These are phyloP conservation scores for Fulmarus glacialis DNA, from an alignment of 2,113 vertebrate genomes.

Conservation along the genomic window DNA sequence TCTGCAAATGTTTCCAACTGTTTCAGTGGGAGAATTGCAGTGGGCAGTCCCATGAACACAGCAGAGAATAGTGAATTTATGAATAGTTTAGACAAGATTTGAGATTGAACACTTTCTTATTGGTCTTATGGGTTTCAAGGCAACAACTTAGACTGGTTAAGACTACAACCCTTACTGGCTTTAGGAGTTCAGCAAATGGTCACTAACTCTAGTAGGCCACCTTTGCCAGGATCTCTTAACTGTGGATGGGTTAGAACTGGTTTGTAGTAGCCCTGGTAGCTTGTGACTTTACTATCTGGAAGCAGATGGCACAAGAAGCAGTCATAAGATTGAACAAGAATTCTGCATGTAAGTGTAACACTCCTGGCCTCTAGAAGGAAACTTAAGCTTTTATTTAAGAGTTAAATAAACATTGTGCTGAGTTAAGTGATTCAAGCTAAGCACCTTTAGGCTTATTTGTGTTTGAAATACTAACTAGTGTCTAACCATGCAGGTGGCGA, in stretches of 20 bases:
- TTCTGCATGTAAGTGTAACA: neutral
- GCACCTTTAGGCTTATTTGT: neutral
- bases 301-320: neutral
- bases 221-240: neutral
- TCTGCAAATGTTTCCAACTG: neutral
- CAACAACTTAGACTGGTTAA: neutral
- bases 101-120: neutral
- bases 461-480: neutral
- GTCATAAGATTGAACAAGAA: neutral
- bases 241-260: neutral
- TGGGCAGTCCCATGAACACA: neutral
- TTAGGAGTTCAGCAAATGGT: neutral
- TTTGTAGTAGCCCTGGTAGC: neutral
- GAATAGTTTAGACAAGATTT: neutral
- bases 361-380: neutral
- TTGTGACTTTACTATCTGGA: neutral
- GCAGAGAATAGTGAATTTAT: neutral
- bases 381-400: neutral
- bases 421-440: neutral
- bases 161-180: neutral
- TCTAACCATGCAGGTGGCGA: constrained; percentile 81
- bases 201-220: neutral
- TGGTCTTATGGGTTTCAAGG: neutral
- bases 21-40: neutral
- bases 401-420: neutral